A percentile compares a stretch with the other conserved stretches of the same genome.
Conservation (phyloP, 2,888 invertebrate species). For the Polymixis lichenea region DNA sequence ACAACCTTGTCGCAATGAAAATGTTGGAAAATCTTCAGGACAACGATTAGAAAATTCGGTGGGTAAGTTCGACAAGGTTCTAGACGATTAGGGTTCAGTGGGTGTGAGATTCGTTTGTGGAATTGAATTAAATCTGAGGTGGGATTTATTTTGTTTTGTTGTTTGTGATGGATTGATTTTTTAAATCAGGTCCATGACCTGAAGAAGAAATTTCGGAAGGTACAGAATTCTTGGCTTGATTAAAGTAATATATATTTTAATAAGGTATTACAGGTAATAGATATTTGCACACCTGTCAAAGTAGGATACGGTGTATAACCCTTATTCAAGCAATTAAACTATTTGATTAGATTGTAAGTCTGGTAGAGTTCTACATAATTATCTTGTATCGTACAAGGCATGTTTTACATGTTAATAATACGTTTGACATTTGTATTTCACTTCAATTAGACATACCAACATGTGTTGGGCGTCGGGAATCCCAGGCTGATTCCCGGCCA, state of each 20-base stretch:
- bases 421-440: not conserved
- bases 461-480: too few relatives aligned
- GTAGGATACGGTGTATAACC: too few relatives aligned
- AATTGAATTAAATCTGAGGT: slow-evolving; percentile 26
- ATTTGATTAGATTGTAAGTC: too few relatives aligned
- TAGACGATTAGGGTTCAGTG: slow-evolving; percentile 55
- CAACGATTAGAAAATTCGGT: slow-evolving; percentile 45
- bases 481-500: too few relatives aligned
- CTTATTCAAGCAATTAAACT: too few relatives aligned
- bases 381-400: not conserved
- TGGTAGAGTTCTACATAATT: not conserved
- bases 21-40: slow-evolving; percentile 31
- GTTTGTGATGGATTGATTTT: not conserved
- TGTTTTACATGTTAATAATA: not conserved
- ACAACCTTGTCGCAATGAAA: slow-evolving; percentile 55
- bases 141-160: slow-evolving; percentile 6
- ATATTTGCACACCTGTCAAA: too few relatives aligned
- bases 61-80: slow-evolving; percentile 52
- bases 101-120: slow-evolving; percentile 33
- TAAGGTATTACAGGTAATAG: too few relatives aligned
- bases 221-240: not conserved
- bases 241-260: too few relatives aligned
- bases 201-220: too few relatives aligned
- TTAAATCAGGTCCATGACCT: not conserved
- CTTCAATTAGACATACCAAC: not conserved